These are phyloP conservation scores for Lagocephalus sceleratus DNA, from an alignment of 2,797 vertebrate species.

Conservation along the genomic window DNA sequence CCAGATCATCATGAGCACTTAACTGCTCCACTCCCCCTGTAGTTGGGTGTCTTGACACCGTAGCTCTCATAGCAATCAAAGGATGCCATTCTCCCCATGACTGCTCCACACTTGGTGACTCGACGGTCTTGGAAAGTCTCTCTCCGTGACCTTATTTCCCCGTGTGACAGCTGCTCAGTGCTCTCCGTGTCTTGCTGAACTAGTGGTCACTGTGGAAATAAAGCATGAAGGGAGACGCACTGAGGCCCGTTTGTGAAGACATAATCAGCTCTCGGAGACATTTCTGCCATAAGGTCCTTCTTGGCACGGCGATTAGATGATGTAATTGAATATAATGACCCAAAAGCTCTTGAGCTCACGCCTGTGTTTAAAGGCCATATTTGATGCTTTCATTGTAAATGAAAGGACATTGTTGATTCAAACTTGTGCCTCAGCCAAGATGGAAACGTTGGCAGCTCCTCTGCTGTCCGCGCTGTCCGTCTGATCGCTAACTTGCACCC, in stretches of 20 bases:
- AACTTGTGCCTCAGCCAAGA: constrained; percentile 55
- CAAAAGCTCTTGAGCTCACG: constrained; percentile 31
- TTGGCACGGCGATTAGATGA: constrained; percentile 36
- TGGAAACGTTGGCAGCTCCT: constrained; percentile 26
- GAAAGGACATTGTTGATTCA: constrained; percentile 29
- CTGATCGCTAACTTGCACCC: not conserved
- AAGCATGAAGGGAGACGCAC: constrained; percentile 43
- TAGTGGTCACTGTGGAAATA: constrained; percentile 51
- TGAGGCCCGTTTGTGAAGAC: constrained; percentile 57
- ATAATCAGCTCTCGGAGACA: constrained; percentile 18
- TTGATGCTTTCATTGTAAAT: constrained; percentile 10
- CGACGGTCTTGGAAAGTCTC: constrained; percentile 41
- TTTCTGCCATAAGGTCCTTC: constrained; percentile 33
- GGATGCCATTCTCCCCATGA: constrained; percentile 37
- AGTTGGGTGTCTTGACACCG: constrained; percentile 42
- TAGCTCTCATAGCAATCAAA: constrained; percentile 41
- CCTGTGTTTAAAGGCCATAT: constrained; percentile 13
- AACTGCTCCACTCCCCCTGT: constrained; percentile 18
- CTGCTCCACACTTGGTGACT: constrained; percentile 25
- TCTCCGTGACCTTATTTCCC: constrained; percentile 20
- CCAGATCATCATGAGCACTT: constrained; percentile 74
- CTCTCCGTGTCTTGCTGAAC: constrained; percentile 38
- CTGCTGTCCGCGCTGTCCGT: too few relatives aligned
- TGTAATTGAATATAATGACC: constrained; percentile 27
- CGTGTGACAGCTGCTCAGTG: constrained; percentile 45